Evolutionary conservation across 2,113 vertebrate genomes (phyloP).

Genomic region (Stigmatopora nigra): DNA sequence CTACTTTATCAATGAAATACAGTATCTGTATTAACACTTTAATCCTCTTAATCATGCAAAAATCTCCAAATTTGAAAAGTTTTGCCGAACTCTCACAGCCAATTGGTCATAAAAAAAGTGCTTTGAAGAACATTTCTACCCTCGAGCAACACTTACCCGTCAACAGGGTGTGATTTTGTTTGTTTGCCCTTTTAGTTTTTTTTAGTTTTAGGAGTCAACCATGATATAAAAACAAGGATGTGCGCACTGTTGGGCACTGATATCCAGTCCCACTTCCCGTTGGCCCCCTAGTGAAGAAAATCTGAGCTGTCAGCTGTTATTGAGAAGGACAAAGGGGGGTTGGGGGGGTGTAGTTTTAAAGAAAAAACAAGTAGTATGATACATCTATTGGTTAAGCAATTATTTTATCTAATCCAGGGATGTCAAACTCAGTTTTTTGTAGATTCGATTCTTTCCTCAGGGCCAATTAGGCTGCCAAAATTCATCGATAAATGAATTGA

Average conservation of each 20-base stretch:
- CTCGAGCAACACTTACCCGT: background rate
- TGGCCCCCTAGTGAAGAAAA: constrained; percentile 30
- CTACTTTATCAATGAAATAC: too few relatives aligned
- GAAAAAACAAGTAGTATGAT: background rate
- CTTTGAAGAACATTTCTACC: background rate
- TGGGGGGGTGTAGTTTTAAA: constrained; percentile 61
- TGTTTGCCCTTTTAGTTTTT: background rate
- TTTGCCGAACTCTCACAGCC: too few relatives aligned
- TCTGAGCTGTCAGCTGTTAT: constrained; percentile 45
- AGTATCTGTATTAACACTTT: too few relatives aligned
- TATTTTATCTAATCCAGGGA: too few relatives aligned
- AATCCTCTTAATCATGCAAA: too few relatives aligned
- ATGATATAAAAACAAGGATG: constrained; percentile 12
- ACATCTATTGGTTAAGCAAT: too few relatives aligned
- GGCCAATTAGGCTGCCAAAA: too few relatives aligned
- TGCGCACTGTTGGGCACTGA: constrained; percentile 16
- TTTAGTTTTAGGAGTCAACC: background rate
- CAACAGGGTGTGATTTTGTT: background rate
- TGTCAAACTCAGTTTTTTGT: too few relatives aligned
- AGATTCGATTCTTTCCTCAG: too few relatives aligned
- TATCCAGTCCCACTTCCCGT: constrained; percentile 44
- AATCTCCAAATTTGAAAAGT: too few relatives aligned
- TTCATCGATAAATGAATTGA: too few relatives aligned
- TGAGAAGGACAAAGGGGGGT: constrained; percentile 50
- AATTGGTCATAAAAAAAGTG: background rate